A percentile compares a stretch with the other conserved stretches of the same genome.
These are phyloP conservation scores for Microcebus jonahi DNA, from an alignment of 2,113 vertebrate genomes.

Conservation along the genomic window DNA sequence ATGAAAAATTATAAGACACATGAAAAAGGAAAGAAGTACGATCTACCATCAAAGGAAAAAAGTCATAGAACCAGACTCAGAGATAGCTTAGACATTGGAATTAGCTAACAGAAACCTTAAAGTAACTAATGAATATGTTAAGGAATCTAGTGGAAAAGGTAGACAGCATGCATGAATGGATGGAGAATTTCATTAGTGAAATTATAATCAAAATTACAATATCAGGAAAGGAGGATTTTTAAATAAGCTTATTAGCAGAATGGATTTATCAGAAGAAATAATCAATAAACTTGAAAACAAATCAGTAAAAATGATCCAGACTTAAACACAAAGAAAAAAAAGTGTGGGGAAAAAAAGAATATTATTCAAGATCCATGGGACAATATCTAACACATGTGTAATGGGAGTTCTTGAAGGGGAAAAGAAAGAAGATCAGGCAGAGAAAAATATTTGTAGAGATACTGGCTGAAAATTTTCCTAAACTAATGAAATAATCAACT, in stretches of 20 bases:
- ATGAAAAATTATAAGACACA: background rate
- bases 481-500: background rate
- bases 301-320: constrained; percentile 29
- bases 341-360: background rate
- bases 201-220: background rate
- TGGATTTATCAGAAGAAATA: background rate
- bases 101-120: background rate
- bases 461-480: background rate
- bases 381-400: background rate
- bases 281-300: constrained; percentile 16
- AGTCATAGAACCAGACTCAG: background rate
- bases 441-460: background rate
- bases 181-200: background rate
- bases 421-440: background rate
- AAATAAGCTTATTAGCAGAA: background rate
- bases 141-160: background rate
- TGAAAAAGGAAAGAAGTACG: background rate
- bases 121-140: background rate
- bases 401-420: background rate
- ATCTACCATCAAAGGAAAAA: background rate
- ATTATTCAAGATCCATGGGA: background rate
- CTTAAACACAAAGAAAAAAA: background rate
- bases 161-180: background rate
- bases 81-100: background rate
- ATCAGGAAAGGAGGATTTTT: background rate